Evolutionary conservation across 2,797 vertebrate species (phyloP), one percentile per base, ranked within the genome.

Genomic region (Aphelocoma californica): DNA sequence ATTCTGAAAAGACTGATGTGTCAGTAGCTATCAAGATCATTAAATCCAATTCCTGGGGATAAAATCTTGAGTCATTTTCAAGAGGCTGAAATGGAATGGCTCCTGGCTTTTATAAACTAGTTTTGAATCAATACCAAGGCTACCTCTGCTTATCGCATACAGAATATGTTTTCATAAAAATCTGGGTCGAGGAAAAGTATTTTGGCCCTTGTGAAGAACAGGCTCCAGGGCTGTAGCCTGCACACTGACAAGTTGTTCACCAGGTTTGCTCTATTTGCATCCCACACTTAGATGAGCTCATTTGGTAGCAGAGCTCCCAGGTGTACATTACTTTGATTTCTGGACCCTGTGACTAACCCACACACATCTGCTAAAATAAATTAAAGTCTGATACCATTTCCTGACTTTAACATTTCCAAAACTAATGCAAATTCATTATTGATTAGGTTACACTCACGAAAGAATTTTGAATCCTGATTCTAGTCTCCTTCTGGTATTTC

Each of bases 21-120:
- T 87, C 92, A 97, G 86, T 75, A 96, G 91, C 38, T 79, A 94
- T 86, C 72, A 97, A 96, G 79, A 92, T 79, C 93, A 95, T 96
- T 97, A 92, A 87, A 96, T 48, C 28, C 54, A 92, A 90, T 92
- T 65, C 44, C 25, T 79, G 81, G 71, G 81, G 95, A 95, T 17
- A 96, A 97, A 96, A 86, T 44, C 40, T 72, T 69, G 77, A 96
- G 77, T 96, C 69, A 93, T 95, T 97, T 90, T 88, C 79, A 86
- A 75, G 82, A 70, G 61, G 44, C 51, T 85, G 60, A 93, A 97
- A 94, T 38, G 31, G 51, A 95, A 92, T 29, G 45, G 44, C 62
- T 95, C 69, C 51, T 72, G 54, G 40, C 79, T 73, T 93, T 95
- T 58, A 85, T 62, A 95, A 88, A 53, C 42, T 75, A 32, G 32